Percentiles rank a stretch among this genome's conserved stretches.
Conservation (phyloP, 2,888 invertebrate genomes). For the Scaptomyza reducta region DNA sequence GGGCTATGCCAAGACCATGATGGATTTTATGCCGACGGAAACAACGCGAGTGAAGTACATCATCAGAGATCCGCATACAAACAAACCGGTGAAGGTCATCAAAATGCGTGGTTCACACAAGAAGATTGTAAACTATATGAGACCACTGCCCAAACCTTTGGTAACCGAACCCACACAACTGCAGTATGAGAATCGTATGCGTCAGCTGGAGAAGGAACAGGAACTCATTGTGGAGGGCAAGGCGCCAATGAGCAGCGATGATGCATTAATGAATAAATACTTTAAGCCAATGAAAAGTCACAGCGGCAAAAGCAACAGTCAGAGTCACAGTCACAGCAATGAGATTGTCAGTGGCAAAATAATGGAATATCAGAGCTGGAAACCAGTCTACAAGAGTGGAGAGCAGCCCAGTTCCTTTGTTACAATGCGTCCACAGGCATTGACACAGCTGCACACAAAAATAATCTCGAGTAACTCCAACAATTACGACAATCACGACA, state of each 20-base stretch:
- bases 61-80: slow-evolving; percentile 78
- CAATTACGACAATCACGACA: too few relatives aligned
- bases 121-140: slow-evolving; percentile 70
- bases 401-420: slow-evolving; percentile 61
- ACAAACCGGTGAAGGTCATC: slow-evolving; percentile 79
- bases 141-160: slow-evolving; percentile 61
- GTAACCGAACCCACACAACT: slow-evolving; percentile 39
- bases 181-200: slow-evolving; percentile 66
- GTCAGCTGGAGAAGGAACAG: slow-evolving; percentile 80
- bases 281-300: slow-evolving; percentile 46
- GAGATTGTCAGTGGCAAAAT: slow-evolving; percentile 74
- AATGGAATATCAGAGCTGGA: slow-evolving; percentile 81
- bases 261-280: slow-evolving; percentile 65
- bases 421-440: slow-evolving; percentile 66
- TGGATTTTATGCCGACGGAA: slow-evolving; percentile 76
- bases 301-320: slow-evolving; percentile 22
- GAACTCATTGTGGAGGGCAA: slow-evolving; percentile 81
- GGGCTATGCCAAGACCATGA: slow-evolving; percentile 44
- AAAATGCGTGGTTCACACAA: slow-evolving; percentile 76
- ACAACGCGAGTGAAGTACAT: slow-evolving; percentile 80
- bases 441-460: slow-evolving; percentile 78
- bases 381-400: slow-evolving; percentile 70
- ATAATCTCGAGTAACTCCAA: slow-evolving; percentile 42
- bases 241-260: slow-evolving; percentile 62
- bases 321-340: slow-evolving; percentile 35